These are phyloP conservation scores for Grapholita molesta DNA, from an alignment of 1,140 invertebrate species.

Conservation along the genomic window DNA sequence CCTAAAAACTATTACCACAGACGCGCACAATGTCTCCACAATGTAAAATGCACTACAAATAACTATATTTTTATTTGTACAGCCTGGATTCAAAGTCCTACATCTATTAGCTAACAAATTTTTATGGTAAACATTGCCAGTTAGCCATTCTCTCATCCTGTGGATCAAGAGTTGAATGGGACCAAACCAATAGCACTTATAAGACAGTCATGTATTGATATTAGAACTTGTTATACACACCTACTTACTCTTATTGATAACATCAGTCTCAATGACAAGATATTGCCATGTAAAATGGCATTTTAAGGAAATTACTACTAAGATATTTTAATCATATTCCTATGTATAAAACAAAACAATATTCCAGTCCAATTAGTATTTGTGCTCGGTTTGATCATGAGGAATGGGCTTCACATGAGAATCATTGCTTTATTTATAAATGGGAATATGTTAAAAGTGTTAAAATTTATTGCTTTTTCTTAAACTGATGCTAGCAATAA, in stretches of 20 bases:
- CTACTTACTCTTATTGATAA: slow-evolving; percentile 51
- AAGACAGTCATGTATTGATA: slow-evolving; percentile 16
- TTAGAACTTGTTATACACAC: slow-evolving; percentile 7
- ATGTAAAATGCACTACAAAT: slow-evolving; percentile 74
- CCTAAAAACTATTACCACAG: slow-evolving; percentile 66
- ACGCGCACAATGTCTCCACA: slow-evolving; percentile 60
- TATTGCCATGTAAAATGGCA: slow-evolving; percentile 38
- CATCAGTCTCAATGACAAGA: slow-evolving; percentile 56
- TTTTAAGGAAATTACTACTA: slow-evolving; percentile 39
- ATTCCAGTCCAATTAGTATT: slow-evolving; percentile 14
- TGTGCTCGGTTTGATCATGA: slow-evolving; percentile 36
- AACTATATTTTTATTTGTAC: slow-evolving; percentile 73
- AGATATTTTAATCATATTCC: slow-evolving; percentile 42
- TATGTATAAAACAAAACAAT: slow-evolving; percentile 35
- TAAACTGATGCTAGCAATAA: slow-evolving; percentile 66
- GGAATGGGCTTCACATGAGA: slow-evolving; percentile 27
- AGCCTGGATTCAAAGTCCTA: slow-evolving; percentile 72
- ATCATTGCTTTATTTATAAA: slow-evolving; percentile 23
- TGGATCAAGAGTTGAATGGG: slow-evolving; percentile 21
- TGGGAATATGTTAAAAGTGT: slow-evolving; percentile 23
- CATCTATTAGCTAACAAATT: slow-evolving; percentile 71
- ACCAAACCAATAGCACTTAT: slow-evolving; percentile 22
- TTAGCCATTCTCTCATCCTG: slow-evolving; percentile 29
- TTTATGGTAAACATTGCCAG: slow-evolving; percentile 58
- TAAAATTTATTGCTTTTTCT: slow-evolving; percentile 53